Conservation (phyloP, 2,113 vertebrate genomes). For the Lagopus leucura region DNA sequence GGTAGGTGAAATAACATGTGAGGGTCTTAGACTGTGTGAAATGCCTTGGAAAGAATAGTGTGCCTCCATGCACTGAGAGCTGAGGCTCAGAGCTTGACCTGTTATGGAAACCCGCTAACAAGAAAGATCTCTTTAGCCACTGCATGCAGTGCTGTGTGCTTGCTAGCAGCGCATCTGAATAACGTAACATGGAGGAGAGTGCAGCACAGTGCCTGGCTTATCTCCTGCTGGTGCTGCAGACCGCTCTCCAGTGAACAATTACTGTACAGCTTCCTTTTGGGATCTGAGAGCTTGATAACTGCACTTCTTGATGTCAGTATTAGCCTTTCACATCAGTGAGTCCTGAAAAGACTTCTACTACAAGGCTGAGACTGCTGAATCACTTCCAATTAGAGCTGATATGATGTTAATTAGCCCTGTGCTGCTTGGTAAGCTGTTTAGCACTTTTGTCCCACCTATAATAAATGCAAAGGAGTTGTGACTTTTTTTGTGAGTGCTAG, state of each 20-base stretch:
- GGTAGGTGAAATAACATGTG: background rate
- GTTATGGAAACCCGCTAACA: background rate
- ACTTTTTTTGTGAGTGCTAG: background rate
- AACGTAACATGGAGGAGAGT: background rate
- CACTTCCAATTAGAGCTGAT: slow-evolving; percentile 63
- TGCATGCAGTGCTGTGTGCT: background rate
- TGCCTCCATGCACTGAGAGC: background rate
- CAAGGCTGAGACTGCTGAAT: slow-evolving; percentile 42
- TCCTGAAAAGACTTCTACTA: slow-evolving; percentile 25
- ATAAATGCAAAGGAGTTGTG: background rate
- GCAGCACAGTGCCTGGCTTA: background rate
- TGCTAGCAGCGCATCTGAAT: background rate
- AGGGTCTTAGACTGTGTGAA: background rate
- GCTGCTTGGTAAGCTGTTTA: slow-evolving; percentile 70
- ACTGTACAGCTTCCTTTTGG: background rate
- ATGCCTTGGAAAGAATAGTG: background rate
- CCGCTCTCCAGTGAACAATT: background rate
- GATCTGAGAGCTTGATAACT: background rate
- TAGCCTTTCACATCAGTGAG: slow-evolving; percentile 41
- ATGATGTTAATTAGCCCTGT: slow-evolving; percentile 68
- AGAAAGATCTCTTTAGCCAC: background rate
- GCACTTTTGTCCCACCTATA: slow-evolving; percentile 47
- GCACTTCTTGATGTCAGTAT: slow-evolving; percentile 33
- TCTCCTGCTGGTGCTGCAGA: background rate
- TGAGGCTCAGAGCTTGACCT: background rate